phyloP scores from a whole-genome alignment of 2,888 invertebrate genomes.

The Julus scanicus region DNA sequence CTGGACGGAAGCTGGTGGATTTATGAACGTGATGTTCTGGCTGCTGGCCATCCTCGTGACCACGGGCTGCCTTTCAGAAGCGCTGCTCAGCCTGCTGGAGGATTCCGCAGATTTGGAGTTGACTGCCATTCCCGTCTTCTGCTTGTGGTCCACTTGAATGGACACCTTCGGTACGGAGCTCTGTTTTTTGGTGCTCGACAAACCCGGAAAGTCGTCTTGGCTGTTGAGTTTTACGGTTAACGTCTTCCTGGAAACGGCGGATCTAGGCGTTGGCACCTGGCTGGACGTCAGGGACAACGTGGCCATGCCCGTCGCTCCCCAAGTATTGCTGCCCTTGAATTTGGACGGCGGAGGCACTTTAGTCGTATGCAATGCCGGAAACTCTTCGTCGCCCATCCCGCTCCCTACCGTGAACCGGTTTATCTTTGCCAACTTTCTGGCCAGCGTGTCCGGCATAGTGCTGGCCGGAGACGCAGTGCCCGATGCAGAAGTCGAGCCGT shows the following conservation, averaged over 20 bases:
- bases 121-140: slow-evolving; percentile 60
- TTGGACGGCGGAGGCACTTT: not conserved
- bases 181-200: not conserved
- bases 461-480: not conserved
- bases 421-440: slow-evolving; percentile 64
- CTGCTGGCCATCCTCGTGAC: slow-evolving; percentile 57
- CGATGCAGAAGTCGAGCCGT: not conserved
- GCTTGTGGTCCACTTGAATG: slow-evolving; percentile 59
- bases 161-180: slow-evolving; percentile 50
- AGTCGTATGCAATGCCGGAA: slow-evolving; percentile 58
- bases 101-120: slow-evolving; percentile 55
- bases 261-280: not conserved
- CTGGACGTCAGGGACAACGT: slow-evolving; percentile 46
- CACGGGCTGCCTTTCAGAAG: slow-evolving; percentile 55
- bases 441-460: slow-evolving; percentile 61
- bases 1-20: slow-evolving; percentile 30
- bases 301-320: slow-evolving; percentile 46
- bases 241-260: slow-evolving; percentile 47
- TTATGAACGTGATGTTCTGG: slow-evolving; percentile 58
- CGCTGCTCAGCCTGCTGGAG: not conserved
- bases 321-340: not conserved
- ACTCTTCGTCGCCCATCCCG: slow-evolving; percentile 58
- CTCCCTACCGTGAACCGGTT: slow-evolving; percentile 63
- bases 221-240: slow-evolving; percentile 56
- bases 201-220: slow-evolving; percentile 62